Evolutionary conservation across 2,888 invertebrate species (phyloP).

Genomic region (Emmelina monodactyla): DNA sequence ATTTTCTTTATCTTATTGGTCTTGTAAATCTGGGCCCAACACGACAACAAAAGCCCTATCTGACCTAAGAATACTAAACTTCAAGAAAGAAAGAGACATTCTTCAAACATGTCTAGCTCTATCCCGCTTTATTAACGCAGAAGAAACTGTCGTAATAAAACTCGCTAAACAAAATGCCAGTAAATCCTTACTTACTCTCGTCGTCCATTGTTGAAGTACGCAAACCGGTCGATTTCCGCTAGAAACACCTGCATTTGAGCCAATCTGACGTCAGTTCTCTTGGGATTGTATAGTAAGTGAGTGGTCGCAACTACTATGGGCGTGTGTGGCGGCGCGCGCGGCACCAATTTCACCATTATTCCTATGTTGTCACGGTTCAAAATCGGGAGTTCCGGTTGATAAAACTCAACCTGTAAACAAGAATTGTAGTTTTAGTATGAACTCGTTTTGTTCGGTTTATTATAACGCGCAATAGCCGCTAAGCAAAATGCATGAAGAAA

Average conservation of each 20-base stretch:
- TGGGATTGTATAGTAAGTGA: constrained; percentile 93
- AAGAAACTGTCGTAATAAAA: no score
- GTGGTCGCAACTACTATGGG: constrained; percentile 88
- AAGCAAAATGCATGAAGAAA: no score
- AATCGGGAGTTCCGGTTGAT: constrained; percentile 66
- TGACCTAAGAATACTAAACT: no score
- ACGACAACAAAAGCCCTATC: no score
- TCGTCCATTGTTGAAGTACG: constrained; percentile 52
- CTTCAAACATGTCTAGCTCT: no score
- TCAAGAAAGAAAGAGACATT: no score
- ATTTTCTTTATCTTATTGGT: no score
- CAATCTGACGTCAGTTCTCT: constrained; percentile 85
- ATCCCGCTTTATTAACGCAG: no score
- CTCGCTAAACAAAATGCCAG: no score
- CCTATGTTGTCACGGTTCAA: constrained; percentile 90
- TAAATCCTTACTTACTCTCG: constrained; percentile 34
- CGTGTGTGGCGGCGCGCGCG: constrained; percentile 48
- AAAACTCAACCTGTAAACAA: constrained; percentile 68
- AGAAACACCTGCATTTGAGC: constrained; percentile 87
- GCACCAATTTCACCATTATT: constrained; percentile 76
- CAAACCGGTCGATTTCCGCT: constrained; percentile 83
- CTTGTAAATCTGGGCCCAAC: no score
- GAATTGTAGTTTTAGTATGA: not conserved
- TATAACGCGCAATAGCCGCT: no score
- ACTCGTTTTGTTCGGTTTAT: no score